Evolutionary conservation across 2,797 vertebrate genomes (phyloP), one percentile per base, ranked within the genome.

Genomic region (Crypturellus tataupa): DNA sequence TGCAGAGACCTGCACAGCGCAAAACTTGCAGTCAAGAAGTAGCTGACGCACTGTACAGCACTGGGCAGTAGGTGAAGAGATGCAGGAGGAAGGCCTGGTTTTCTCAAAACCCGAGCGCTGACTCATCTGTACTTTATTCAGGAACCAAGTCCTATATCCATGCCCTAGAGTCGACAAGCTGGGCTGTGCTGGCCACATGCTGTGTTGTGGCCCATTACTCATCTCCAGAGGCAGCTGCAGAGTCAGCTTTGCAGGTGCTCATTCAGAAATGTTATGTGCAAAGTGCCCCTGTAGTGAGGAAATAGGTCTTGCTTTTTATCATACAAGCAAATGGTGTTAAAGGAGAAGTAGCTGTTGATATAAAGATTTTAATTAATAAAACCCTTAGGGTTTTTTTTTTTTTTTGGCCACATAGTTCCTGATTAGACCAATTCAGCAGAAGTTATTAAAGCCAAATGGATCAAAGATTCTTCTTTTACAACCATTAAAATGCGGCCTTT

Each of bases 71-170:
- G 39, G 37, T 39, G 46, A 35, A 19, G 40, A 65, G 8, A 20
- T 33, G 58, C 58, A 33, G 42, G 23, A 80, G 39, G 78, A 65
- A 7, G 24, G 58, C 44, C 59, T 68, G 47, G 33, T 62, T 42
- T 79, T 70, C 64, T 37, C 53, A 39, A 59, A 87, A 44, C 1
- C 16, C 20, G 33, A 0, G 9, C 25, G 13, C 9, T 21, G 27
- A 73, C 35, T 49, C 24, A 84, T 59, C 49, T 64, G 31, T 72
- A 35, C 24, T 53, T 62, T 25, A 24, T 20, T 20, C 0, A 2
- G 39, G 31, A 69, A 65, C 21, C 6, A 6, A 65, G 23, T 12
- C 19, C 40, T 27, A 24, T 23, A 17, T 42, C n/a, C 1, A 0
- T 37, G 21, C n/a, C 70, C 12, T 44, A 31, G 39, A 81, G 51